Conservation (phyloP, 2,888 invertebrate species). For the Piscicola geometra region DNA sequence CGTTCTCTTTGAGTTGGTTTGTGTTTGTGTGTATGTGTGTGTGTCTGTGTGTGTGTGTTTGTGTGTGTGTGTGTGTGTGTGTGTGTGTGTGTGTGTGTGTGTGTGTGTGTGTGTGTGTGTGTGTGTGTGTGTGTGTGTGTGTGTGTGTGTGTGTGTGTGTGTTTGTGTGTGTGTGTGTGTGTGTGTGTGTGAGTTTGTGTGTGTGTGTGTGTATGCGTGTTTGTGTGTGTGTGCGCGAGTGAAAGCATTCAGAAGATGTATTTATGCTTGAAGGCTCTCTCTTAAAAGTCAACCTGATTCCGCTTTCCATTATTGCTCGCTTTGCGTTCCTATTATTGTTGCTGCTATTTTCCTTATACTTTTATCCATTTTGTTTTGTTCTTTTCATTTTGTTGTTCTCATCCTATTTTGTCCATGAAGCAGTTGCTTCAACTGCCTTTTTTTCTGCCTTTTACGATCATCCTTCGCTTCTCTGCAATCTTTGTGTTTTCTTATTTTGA, state of each 20-base stretch:
- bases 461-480: too few species aligned
- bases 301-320: neutral
- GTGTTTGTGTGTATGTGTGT: neutral
- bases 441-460: too few species aligned
- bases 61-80: neutral
- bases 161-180: neutral
- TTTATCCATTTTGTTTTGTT: too few species aligned
- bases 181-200: neutral
- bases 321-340: too few species aligned
- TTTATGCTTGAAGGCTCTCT: neutral
- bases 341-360: too few species aligned
- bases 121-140: constrained; percentile 8
- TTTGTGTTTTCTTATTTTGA: too few species aligned
- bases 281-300: neutral
- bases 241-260: neutral
- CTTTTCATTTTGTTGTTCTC: neutral
- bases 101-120: constrained; percentile 17
- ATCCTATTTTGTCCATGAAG: too few species aligned
- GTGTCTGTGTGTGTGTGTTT: neutral
- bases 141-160: constrained; percentile 6
- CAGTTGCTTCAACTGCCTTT: too few species aligned
- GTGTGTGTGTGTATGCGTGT: constrained; percentile 3
- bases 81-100: neutral
- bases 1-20: neutral
- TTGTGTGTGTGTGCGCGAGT: neutral